Evolutionary conservation across 2,113 vertebrate genomes (phyloP).

Genomic region (Cavia aperea): DNA sequence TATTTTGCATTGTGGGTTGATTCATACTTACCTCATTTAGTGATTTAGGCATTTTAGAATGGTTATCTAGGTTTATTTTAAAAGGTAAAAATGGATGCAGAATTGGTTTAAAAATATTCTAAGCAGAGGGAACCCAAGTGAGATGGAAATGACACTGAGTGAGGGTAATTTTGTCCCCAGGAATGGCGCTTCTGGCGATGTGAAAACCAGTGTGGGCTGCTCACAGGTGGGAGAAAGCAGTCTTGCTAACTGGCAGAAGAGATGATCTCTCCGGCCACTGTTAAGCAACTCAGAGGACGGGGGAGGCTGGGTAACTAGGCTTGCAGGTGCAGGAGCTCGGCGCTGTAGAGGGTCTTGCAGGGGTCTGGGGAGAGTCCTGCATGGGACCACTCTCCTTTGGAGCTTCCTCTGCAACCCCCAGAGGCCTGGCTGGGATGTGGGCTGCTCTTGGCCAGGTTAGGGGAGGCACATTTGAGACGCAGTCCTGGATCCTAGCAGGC

Average conservation of each 20-base stretch:
- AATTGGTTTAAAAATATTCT: not conserved
- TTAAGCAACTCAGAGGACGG: not conserved
- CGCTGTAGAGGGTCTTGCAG: not conserved
- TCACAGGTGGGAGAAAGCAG: not conserved
- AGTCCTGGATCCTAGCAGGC: not conserved
- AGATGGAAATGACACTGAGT: not conserved
- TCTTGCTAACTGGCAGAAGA: not conserved
- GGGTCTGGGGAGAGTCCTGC: not conserved
- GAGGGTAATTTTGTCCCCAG: not conserved
- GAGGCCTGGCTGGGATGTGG: not conserved
- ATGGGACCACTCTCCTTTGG: not conserved
- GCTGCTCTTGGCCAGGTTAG: not conserved
- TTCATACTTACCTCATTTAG: not conserved
- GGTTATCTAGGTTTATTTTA: not conserved
- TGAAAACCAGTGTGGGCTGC: not conserved
- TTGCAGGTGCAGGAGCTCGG: fast-evolving
- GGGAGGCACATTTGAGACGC: not conserved
- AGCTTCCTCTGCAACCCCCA: not conserved
- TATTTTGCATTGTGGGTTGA: not conserved
- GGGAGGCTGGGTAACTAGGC: not conserved
- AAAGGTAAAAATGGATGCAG: not conserved
- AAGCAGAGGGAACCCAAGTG: not conserved
- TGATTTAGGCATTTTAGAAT: not conserved
- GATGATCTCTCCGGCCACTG: fast-evolving
- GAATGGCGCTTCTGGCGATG: not conserved